These are phyloP conservation scores for Phenacoccus solenopsis DNA, from an alignment of 1,140 invertebrate species.

Conservation along the genomic window DNA sequence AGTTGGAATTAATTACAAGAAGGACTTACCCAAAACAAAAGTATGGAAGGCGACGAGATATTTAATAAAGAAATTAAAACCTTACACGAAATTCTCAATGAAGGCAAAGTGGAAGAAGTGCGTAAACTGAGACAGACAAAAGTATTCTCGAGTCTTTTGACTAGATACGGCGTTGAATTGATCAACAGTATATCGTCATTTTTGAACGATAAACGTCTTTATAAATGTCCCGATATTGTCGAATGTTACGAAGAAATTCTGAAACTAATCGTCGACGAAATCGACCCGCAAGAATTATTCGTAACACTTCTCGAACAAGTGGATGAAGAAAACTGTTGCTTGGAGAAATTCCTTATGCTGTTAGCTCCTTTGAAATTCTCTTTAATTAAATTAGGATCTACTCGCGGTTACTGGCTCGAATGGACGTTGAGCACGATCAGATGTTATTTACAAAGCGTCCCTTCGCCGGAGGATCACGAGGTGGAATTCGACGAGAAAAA, in stretches of 20 bases:
- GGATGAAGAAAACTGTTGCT: neutral
- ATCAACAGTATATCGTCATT: neutral
- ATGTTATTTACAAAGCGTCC: neutral
- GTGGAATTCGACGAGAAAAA: neutral
- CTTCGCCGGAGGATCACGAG: neutral
- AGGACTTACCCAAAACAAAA: neutral
- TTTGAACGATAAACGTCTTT: neutral
- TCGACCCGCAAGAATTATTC: neutral
- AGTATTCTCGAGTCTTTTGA: neutral
- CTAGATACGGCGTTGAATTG: neutral
- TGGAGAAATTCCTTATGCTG: constrained; percentile 4
- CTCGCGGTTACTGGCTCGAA: neutral
- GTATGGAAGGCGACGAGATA: neutral
- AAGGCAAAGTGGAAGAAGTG: neutral
- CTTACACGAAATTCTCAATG: neutral
- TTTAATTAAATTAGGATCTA: neutral
- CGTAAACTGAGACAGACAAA: constrained; percentile 5
- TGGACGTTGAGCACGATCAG: neutral
- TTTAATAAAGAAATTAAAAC: neutral
- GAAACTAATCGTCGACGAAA: neutral
- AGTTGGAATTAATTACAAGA: neutral
- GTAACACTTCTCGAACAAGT: neutral
- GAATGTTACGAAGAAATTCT: constrained; percentile 8
- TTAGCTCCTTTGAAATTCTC: neutral
- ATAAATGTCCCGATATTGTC: neutral